Evolutionary conservation across 2,797 vertebrate genomes (phyloP), one percentile per base, ranked within the genome.

Genomic region (Alosa sapidissima): DNA sequence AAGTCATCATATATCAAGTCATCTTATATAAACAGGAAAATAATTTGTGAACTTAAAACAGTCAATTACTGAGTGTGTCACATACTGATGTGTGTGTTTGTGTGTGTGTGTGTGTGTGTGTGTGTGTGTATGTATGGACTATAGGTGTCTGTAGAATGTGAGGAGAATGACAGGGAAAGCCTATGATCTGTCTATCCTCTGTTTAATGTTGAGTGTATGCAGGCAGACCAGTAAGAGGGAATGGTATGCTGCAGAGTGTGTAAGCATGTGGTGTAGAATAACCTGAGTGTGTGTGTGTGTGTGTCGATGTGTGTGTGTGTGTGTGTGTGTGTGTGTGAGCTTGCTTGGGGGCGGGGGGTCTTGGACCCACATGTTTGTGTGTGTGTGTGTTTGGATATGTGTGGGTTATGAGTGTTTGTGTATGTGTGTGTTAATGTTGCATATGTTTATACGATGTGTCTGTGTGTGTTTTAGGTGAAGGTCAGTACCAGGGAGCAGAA

Each of bases 221-320:
- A 68, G 62, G 62, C 62, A 68, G 62, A 68, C 11, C 28, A 68
- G 62, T 33, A 11, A 24, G 1, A 68, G 58, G 82, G 54, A 62
- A 83, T 45, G 82, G 58, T 62, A 68, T 62, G 82, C 82, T 65
- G 62, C 33, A 33, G 62, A 68, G 62, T 68, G 28, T 68, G 62
- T 68, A 68, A 68, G 62, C 62, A 68, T 68, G 62, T 68, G 62
- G 28, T 68, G 28, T 33, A 68, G 62, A 11, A 24, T 68, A 68
- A 49, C 82, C 51, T 41, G 16, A 28, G 47, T 47, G 28, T 52
- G 82, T 84, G 84, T 85, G 87, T 85, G 84, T 41, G 58, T 84
- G 81, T 54, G 65, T 82, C 10, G 83, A n/a, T 84, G 81, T 83
- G 52, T 87, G 87, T 84, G 86, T 85, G 84, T 16, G 47, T 81